These are phyloP conservation scores for Ricordea florida DNA, from an alignment of 92 coral and sea anemone species.

Conservation along the genomic window DNA sequence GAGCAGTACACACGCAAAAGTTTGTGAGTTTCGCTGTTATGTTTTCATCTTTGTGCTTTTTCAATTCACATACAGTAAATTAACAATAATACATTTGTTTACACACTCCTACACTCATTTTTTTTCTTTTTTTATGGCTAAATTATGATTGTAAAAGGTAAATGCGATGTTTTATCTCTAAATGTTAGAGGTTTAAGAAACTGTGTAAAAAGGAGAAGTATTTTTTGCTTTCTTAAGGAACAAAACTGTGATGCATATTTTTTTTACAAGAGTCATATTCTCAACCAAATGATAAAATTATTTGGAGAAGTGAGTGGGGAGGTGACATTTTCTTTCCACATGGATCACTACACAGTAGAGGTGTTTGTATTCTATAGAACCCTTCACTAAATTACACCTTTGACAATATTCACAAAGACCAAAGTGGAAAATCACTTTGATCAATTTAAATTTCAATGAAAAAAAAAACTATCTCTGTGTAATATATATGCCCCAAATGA, in stretches of 20 bases:
- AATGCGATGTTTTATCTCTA: too few relatives aligned
- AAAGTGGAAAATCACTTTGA: not conserved
- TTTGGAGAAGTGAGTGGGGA: not conserved
- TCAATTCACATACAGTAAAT: too few relatives aligned
- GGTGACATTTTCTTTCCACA: not conserved
- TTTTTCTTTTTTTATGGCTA: too few relatives aligned
- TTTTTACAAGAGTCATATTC: not conserved
- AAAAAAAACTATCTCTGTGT: not conserved
- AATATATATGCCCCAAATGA: not conserved
- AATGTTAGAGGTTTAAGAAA: too few relatives aligned
- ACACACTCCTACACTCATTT: too few relatives aligned
- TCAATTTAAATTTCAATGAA: not conserved
- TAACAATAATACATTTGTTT: too few relatives aligned
- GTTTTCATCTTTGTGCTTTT: too few relatives aligned
- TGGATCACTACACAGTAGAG: not conserved
- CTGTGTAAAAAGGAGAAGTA: not conserved
- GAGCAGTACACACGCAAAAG: too few relatives aligned
- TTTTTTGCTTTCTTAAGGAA: not conserved
- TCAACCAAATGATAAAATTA: not conserved
- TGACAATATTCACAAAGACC: not conserved
- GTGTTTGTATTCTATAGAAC: not conserved
- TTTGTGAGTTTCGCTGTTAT: too few relatives aligned
- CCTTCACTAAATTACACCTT: not conserved
- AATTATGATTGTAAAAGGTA: too few relatives aligned
- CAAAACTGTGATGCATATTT: not conserved